phyloP scores from a whole-genome alignment of 2,888 invertebrate genomes.

The Tachystola acroxantha region DNA sequence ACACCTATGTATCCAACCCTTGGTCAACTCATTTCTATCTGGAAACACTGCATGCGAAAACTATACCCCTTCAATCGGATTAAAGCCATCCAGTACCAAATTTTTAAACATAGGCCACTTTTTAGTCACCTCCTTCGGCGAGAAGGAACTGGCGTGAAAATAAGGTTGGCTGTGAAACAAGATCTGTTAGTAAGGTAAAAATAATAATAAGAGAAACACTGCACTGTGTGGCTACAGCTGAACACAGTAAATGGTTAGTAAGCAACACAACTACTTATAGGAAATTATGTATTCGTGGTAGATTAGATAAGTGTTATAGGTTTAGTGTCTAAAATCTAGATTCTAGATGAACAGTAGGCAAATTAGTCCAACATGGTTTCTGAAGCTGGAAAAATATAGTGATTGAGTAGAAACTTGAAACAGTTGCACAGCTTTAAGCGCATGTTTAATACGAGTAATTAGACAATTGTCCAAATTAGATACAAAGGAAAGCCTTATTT shows the following conservation, averaged over 20 bases:
- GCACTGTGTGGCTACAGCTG: constrained; percentile 59
- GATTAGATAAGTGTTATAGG: constrained; percentile 4
- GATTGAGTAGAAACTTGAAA: neutral
- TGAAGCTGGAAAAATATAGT: neutral
- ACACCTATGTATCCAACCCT: no score
- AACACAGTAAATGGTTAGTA: constrained; percentile 31
- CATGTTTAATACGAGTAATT: constrained; percentile 20
- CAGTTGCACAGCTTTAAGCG: constrained; percentile 28
- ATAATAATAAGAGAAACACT: constrained; percentile 41
- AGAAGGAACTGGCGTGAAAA: constrained; percentile 74
- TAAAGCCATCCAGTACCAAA: constrained; percentile 28
- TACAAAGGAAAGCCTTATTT: no score
- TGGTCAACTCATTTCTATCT: neutral
- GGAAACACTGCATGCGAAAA: constrained; percentile 21
- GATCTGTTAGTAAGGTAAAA: constrained; percentile 72
- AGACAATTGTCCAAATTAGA: no score
- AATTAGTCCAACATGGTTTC: neutral
- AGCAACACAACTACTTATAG: constrained; percentile 15
- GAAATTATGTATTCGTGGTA: neutral
- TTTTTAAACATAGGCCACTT: constrained; percentile 66
- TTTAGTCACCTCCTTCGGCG: constrained; percentile 71
- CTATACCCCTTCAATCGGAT: constrained; percentile 1
- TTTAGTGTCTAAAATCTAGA: neutral
- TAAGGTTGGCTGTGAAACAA: constrained; percentile 73
- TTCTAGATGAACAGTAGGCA: neutral